phyloP scores from a whole-genome alignment of 23 tunicate genomes.

The Halocynthia aurantium region DNA sequence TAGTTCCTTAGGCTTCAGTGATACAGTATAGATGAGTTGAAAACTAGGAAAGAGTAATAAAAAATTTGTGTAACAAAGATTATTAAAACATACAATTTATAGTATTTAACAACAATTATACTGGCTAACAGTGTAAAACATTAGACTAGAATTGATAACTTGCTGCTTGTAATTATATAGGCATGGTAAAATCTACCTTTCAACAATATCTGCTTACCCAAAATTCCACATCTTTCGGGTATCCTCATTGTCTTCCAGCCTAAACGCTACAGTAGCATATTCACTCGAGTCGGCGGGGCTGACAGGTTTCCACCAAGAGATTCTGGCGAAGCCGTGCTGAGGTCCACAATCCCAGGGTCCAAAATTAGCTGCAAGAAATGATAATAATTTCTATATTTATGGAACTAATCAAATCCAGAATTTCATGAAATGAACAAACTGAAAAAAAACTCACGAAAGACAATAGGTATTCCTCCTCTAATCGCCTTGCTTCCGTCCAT shows the following conservation, averaged over 20 bases:
- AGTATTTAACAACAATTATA: too few species aligned
- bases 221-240: constrained; percentile 59
- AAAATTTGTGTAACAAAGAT: background rate
- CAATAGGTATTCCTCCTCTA: constrained; percentile 98
- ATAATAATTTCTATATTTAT: too few species aligned
- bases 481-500: constrained; percentile 96
- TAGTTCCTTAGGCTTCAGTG: constrained; percentile 18
- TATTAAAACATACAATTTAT: too few species aligned
- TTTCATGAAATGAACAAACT: background rate
- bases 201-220: constrained; percentile 4
- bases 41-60: constrained; percentile 26
- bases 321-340: constrained; percentile 98
- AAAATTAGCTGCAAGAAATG: constrained; percentile 72
- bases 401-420: background rate
- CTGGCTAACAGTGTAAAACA: too few species aligned
- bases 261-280: constrained; percentile 15
- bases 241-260: constrained; percentile 29
- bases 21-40: constrained; percentile 39
- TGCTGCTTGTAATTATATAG: background rate
- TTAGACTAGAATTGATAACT: too few species aligned
- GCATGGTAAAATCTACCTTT: background rate
- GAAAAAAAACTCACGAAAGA: constrained; percentile 74
- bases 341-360: constrained; percentile 96
- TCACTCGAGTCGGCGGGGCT: constrained; percentile 4
- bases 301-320: constrained; percentile 57